Percentiles rank a stretch among this genome's conserved stretches.
Evolutionary conservation across 2,888 invertebrate genomes (phyloP).

Genomic region (Andrena minutula): DNA sequence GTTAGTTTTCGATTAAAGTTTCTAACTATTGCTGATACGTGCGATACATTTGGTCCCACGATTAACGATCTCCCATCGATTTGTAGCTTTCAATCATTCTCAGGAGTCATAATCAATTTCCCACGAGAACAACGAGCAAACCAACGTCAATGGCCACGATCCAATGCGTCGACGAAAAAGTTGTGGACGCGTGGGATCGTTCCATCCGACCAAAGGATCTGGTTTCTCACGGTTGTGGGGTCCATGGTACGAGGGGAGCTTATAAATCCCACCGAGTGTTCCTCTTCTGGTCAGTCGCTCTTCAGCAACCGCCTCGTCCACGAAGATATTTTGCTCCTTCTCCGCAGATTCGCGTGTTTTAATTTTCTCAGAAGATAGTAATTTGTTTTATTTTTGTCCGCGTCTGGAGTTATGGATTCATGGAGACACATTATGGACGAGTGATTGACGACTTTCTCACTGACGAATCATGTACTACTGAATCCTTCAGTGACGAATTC

Average conservation of each 20-base stretch:
- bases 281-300: conserved; percentile 30
- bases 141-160: neutral
- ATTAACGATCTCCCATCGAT: neutral
- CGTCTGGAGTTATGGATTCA: too few relatives aligned
- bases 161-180: conserved; percentile 40
- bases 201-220: conserved; percentile 18
- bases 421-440: too few relatives aligned
- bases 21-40: too few relatives aligned
- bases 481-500: too few relatives aligned
- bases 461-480: too few relatives aligned
- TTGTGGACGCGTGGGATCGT: conserved; percentile 35
- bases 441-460: too few relatives aligned
- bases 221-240: conserved; percentile 61
- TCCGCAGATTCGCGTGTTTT: neutral
- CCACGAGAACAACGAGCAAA: conserved; percentile 13
- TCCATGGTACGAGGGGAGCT: conserved; percentile 13
- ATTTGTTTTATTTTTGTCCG: too few relatives aligned
- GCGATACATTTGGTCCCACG: neutral
- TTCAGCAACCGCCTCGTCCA: neutral
- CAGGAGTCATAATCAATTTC: conserved; percentile 34
- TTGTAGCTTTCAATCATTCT: neutral
- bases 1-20: neutral
- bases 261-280: conserved; percentile 51
- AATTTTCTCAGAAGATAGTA: neutral
- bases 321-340: neutral